These are phyloP conservation scores for Macroglossus sobrinus DNA, from an alignment of 2,113 vertebrate species.

Conservation along the genomic window DNA sequence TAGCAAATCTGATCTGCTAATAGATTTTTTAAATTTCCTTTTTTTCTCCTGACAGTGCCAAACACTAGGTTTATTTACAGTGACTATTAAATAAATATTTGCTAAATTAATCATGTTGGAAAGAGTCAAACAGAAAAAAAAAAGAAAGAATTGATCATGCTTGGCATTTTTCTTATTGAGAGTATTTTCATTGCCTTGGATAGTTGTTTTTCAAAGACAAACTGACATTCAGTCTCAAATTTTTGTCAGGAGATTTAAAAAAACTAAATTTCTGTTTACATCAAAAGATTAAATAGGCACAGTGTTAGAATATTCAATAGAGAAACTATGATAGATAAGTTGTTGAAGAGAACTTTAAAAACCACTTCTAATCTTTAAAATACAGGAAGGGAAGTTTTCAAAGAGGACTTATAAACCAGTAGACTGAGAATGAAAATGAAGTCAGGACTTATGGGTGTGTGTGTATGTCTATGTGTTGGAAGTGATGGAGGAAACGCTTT, in stretches of 20 bases:
- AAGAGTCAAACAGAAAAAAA: background rate
- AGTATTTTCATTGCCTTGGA: conserved; percentile 76
- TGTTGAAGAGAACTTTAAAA: conserved; percentile 79
- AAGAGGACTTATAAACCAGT: conserved; percentile 1
- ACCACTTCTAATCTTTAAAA: conserved; percentile 62
- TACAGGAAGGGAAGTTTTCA: conserved; percentile 60
- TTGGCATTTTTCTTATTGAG: conserved; percentile 54
- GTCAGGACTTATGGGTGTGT: background rate
- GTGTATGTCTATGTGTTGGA: too few species aligned
- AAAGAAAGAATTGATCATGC: fast-evolving
- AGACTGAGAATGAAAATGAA: conserved; percentile 23
- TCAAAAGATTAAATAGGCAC: conserved; percentile 79
- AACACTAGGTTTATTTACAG: background rate
- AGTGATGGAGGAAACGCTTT: background rate
- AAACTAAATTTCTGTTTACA: conserved; percentile 79
- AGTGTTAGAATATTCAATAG: conserved; percentile 80
- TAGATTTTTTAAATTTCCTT: background rate
- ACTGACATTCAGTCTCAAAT: conserved; percentile 73
- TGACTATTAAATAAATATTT: conserved; percentile 4
- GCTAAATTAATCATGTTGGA: background rate
- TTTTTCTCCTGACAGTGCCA: background rate
- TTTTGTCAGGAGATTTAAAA: conserved; percentile 75
- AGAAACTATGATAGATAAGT: conserved; percentile 77
- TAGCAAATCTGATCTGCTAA: background rate
- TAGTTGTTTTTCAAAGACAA: conserved; percentile 74